Evolutionary conservation across 2,797 vertebrate species (phyloP).

Genomic region (Karalla daura): DNA sequence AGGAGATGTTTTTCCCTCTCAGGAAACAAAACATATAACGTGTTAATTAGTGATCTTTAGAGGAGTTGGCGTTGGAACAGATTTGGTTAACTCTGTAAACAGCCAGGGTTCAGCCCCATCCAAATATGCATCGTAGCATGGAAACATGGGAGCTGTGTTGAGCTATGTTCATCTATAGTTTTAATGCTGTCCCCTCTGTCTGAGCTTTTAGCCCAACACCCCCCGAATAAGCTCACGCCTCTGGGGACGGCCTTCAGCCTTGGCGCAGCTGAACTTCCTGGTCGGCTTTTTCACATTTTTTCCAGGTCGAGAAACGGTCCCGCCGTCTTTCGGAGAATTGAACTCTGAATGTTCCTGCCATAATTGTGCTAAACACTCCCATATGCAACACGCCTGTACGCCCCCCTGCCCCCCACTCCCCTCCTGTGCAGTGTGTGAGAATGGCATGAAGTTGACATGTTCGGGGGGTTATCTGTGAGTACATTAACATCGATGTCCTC

Average conservation of each 20-base stretch:
- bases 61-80: background rate
- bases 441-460: constrained; percentile 64
- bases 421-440: constrained; percentile 55
- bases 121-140: too few species aligned
- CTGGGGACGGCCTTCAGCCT: constrained; percentile 52
- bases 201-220: constrained; percentile 49
- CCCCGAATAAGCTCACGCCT: constrained; percentile 69
- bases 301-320: constrained; percentile 57
- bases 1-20: constrained; percentile 10
- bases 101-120: background rate
- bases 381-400: constrained; percentile 58
- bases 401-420: too few species aligned
- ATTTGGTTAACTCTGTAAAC: background rate
- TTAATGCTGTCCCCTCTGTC: constrained; percentile 1
- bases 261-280: constrained; percentile 66
- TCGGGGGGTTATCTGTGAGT: constrained; percentile 67
- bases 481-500: constrained; percentile 59
- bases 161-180: background rate
- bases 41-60: background rate
- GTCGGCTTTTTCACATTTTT: constrained; percentile 50
- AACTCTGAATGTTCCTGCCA: constrained; percentile 67
- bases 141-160: background rate
- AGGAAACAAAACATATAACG: background rate
- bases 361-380: constrained; percentile 76
- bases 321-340: constrained; percentile 56